Evolutionary conservation across 2,888 invertebrate species (phyloP).

Genomic region (Diaphora mendica): DNA sequence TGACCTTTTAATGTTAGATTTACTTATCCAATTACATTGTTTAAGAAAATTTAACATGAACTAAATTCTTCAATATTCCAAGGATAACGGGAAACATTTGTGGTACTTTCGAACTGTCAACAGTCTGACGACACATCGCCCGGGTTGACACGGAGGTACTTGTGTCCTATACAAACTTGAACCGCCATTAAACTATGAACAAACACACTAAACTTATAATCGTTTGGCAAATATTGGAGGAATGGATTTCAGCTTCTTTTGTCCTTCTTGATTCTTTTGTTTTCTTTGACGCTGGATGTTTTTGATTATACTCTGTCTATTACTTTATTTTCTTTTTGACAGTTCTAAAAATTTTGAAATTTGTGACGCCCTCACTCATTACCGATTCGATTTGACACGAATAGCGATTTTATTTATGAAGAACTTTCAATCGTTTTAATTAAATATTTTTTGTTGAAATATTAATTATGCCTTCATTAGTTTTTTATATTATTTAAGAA

Average conservation of each 20-base stretch:
- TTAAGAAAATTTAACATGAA: not conserved
- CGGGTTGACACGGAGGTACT: not conserved
- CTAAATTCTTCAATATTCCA: not conserved
- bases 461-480: too few species aligned
- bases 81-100: not conserved
- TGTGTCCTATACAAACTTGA: conserved; percentile 1
- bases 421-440: too few species aligned
- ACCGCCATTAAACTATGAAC: not conserved
- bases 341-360: too few species aligned
- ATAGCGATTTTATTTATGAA: too few species aligned
- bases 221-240: not conserved
- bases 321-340: too few species aligned
- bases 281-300: not conserved
- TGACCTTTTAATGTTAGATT: too few species aligned
- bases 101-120: not conserved
- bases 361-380: too few species aligned
- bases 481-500: too few species aligned
- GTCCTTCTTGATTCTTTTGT: not conserved
- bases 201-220: conserved; percentile 1
- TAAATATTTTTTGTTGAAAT: too few species aligned
- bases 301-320: too few species aligned
- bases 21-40: too few species aligned
- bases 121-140: not conserved
- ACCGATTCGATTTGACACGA: too few species aligned
- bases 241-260: not conserved